Evolutionary conservation across 2,113 vertebrate genomes (phyloP).

Genomic region (Syngnathoides biaculeatus): DNA sequence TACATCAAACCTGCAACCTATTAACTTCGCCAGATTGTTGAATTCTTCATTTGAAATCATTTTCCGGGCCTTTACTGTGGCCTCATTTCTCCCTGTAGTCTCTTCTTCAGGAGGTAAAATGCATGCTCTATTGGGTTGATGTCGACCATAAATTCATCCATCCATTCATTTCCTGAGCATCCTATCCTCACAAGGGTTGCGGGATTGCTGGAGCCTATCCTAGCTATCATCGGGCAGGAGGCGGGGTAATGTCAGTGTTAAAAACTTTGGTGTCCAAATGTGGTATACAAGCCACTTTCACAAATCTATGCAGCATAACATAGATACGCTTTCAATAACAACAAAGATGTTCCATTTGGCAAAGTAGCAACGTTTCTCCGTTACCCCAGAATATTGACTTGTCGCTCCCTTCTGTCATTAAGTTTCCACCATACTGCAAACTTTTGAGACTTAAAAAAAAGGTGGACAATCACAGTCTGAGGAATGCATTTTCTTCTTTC

Average conservation of each 20-base stretch:
- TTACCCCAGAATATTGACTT: slow-evolving; percentile 54
- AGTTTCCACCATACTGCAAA: slow-evolving; percentile 52
- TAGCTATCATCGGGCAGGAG: too few species aligned
- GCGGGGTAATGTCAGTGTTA: not conserved
- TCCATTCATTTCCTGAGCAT: too few species aligned
- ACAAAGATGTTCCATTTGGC: slow-evolving; percentile 61
- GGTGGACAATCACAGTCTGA: slow-evolving; percentile 26
- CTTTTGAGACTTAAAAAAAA: slow-evolving; percentile 40
- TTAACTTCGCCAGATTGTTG: too few species aligned
- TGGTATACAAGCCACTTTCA: slow-evolving; percentile 14
- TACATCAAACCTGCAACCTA: too few species aligned
- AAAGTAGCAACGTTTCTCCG: slow-evolving; percentile 66
- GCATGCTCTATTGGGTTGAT: too few species aligned
- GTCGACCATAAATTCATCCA: too few species aligned
- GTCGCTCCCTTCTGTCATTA: slow-evolving; percentile 70
- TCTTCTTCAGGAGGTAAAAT: too few species aligned
- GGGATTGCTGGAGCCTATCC: too few species aligned
- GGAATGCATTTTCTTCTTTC: slow-evolving; percentile 43
- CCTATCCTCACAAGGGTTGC: too few species aligned
- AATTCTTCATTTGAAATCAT: too few species aligned
- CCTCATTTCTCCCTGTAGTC: too few species aligned
- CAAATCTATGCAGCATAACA: slow-evolving; percentile 7
- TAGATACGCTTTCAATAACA: slow-evolving; percentile 57
- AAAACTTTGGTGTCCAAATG: slow-evolving; percentile 17
- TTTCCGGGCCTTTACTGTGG: too few species aligned